phyloP scores from a whole-genome alignment of 2,888 invertebrate genomes.

The Mesochorus sp. region DNA sequence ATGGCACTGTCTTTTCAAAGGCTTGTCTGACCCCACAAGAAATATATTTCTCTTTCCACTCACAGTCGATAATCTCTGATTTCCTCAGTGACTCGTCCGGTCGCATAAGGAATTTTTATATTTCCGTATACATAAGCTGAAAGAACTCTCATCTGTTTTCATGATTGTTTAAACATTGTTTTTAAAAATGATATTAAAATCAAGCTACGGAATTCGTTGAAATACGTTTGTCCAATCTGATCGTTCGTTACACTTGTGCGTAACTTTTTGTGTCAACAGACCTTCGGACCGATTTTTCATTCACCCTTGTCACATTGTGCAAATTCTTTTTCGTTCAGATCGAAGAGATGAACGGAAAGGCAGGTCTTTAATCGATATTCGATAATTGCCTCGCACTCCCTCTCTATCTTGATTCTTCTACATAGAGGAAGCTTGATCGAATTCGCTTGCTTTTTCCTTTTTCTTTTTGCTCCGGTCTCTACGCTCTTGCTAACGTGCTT shows the following conservation, averaged over 20 bases:
- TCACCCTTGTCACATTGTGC: not conserved
- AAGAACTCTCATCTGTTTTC: not conserved
- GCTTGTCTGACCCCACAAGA: constrained; percentile 16
- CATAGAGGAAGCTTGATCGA: constrained; percentile 1
- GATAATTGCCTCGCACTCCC: constrained; percentile 41
- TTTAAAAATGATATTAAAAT: not conserved
- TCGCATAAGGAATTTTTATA: too few relatives aligned
- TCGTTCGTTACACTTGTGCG: not conserved
- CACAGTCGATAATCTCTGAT: too few relatives aligned
- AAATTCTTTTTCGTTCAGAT: not conserved
- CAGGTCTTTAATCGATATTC: constrained; percentile 43
- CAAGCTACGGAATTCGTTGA: not conserved
- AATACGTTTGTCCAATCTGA: not conserved
- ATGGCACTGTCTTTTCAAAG: not conserved
- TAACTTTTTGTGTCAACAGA: not conserved
- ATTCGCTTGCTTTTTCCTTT: constrained; percentile 12
- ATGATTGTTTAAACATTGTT: not conserved
- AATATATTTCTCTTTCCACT: too few relatives aligned
- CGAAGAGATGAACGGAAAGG: not conserved
- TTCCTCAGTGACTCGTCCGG: too few relatives aligned
- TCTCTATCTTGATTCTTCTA: constrained; percentile 30
- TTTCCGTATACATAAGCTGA: not conserved
- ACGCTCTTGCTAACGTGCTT: not conserved
- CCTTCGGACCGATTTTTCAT: not conserved
- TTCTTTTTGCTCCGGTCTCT: not conserved